Base-by-base conservation (phyloP, 1,140 invertebrate species). In the Agraylea sexmaculata region DNA sequence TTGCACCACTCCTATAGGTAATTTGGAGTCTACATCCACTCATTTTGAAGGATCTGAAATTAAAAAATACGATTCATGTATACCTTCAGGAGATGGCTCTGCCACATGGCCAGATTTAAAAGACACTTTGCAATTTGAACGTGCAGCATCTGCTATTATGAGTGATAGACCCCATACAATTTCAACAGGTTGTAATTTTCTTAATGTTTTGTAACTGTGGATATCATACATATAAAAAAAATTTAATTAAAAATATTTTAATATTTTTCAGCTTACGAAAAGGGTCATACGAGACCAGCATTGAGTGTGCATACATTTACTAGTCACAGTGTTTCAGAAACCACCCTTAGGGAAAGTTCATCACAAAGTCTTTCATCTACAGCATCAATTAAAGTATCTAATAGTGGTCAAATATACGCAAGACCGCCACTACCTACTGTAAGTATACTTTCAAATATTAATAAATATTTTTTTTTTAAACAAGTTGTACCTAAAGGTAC, bases 131-230 rank as follows among this genome's bases (percentile, higher is more conserved):
- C 80, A 83, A 45, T 83, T 80, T 51, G 78, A 86, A 59, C 68
- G 81, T 49, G 78, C 81, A 34, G 76, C 75, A 8, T 71, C 73
- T 13, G 74, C 75, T 37, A 80, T 81, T 43, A 75, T 83, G 56
- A 79, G 74, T 38, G 84, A 87, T 47, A 69, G 89, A 45, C 89
- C 90, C 11, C 90, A 95, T 56, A 95, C 90, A 2, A 93, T 93
- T 52, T 93, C 89, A 2, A 78, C 87, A 43, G 77, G 78, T 78
- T 59, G 30, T 7, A 13, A 11, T 16, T 17, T 16, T 16, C 15
- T 34, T 4, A 17, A 19, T 34, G 5, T 16, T 34, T 17, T 17
- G 19, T 44, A 5, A 13, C 15, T 42, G n/a, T 13, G 20, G 5
- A n/a, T 25, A 25, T 25, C n/a, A 25, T 25, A 25, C 23, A 25